Conservation (phyloP, 1,140 invertebrate species). For the Ladona fulva region DNA sequence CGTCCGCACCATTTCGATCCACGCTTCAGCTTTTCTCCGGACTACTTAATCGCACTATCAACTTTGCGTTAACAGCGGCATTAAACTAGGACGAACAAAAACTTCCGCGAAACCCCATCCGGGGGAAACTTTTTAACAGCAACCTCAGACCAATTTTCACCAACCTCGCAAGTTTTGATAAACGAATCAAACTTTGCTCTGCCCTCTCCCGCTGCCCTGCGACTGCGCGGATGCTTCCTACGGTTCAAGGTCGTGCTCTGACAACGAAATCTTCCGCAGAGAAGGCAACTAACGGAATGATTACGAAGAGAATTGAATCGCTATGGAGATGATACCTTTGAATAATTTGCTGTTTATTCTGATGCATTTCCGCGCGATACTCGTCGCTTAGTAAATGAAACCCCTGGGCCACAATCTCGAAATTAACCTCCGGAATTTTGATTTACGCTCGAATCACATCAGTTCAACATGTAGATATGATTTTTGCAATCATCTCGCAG, state of each 20-base stretch:
- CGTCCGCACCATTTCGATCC: neutral
- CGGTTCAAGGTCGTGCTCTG: neutral
- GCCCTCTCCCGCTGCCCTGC: neutral
- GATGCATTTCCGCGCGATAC: no score
- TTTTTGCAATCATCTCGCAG: no score
- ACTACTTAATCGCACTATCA: conserved; percentile 1
- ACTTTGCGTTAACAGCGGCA: neutral
- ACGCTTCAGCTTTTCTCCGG: neutral
- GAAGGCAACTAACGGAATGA: neutral
- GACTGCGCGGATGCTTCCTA: neutral
- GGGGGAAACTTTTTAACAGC: neutral
- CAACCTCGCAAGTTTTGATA: neutral
- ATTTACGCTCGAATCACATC: no score
- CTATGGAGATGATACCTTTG: no score
- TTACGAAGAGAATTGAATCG: no score
- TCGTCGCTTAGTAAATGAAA: no score
- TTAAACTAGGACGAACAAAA: conserved; percentile 10
- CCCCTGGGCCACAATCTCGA: no score
- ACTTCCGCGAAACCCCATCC: neutral
- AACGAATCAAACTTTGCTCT: neutral
- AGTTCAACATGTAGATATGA: no score
- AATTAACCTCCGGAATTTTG: no score
- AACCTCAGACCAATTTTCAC: conserved; percentile 4
- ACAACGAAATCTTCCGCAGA: neutral
- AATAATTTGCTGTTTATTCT: no score